Evolutionary conservation across 2,113 vertebrate genomes (phyloP).

Genomic region (Oryzias woworae): DNA sequence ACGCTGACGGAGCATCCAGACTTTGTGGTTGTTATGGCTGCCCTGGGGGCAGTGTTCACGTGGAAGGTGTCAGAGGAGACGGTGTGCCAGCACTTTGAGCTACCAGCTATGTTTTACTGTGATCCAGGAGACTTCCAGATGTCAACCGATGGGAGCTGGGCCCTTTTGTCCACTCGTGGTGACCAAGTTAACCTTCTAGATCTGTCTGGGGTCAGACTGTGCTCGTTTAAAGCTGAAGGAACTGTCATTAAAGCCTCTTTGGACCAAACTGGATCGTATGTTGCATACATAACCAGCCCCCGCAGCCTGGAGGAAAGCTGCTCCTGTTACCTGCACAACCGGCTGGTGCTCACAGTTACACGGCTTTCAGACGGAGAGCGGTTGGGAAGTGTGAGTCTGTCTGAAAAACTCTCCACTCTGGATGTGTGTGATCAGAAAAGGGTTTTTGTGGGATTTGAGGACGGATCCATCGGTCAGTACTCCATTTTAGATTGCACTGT

Average conservation of each 20-base stretch:
- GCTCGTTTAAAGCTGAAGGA: slow-evolving; percentile 61
- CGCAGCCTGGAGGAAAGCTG: slow-evolving; percentile 22
- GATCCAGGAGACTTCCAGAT: slow-evolving; percentile 66
- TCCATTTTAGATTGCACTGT: slow-evolving; percentile 41
- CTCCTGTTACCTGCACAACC: slow-evolving; percentile 53
- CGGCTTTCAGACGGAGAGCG: slow-evolving; percentile 64
- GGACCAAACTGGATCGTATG: slow-evolving; percentile 62
- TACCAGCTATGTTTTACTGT: slow-evolving; percentile 59
- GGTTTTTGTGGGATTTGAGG: slow-evolving; percentile 79
- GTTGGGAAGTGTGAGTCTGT: slow-evolving; percentile 66
- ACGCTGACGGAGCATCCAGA: slow-evolving; percentile 71
- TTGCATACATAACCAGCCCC: slow-evolving; percentile 58
- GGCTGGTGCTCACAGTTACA: slow-evolving; percentile 63
- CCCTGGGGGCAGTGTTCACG: slow-evolving; percentile 74
- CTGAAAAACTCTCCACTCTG: slow-evolving; percentile 60
- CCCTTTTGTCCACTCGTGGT: slow-evolving; percentile 62
- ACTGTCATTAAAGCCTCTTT: slow-evolving; percentile 59
- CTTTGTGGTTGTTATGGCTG: slow-evolving; percentile 72
- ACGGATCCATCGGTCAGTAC: slow-evolving; percentile 78
- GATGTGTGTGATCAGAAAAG: slow-evolving; percentile 46
- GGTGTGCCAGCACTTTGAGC: slow-evolving; percentile 69
- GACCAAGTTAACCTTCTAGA: slow-evolving; percentile 70
- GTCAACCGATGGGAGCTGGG: slow-evolving; percentile 68
- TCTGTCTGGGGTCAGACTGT: slow-evolving; percentile 60
- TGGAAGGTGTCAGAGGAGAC: slow-evolving; percentile 80